Evolutionary conservation across 2,888 invertebrate genomes (phyloP), one percentile per base, ranked within the genome.

Genomic region (Ichneumon xanthorius): DNA sequence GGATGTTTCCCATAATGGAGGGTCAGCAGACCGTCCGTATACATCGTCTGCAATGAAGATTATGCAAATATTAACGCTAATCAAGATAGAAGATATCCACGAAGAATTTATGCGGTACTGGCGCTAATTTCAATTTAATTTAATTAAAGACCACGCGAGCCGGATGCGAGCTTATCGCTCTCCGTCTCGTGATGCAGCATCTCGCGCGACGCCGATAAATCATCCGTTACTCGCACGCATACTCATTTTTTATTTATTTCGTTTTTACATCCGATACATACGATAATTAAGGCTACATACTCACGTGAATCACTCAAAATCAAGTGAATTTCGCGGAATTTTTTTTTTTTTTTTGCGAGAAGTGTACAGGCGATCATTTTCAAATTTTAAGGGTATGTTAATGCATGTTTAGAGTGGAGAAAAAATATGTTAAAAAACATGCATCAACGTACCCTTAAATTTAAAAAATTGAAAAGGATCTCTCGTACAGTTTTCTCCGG

Each of bases 1-100:
- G 97, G 97, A 96, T 98, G 98, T 96, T 98, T 98, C 95, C 97
- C 97, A 95, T 98, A 98, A 95, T 98, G 97, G 95, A 98, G 96
- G 94, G 98, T 98, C 95, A 98, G 96, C 95, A 97, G 96, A 89
- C 94, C 94, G 92, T 94, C 94, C 92, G 95, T 94, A 95, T 95
- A 95, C 95, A 95, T 95, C 94, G 95, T 93, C 94, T 94, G 92
- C 0, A 75, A 80, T 50, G 33, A 80, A 61, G 26, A 65, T 63
- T 63, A 63, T 50, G 58, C 26, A 82, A 82, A 55, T 76, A 68
- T 76, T 9, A 55, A 53, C 30, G 50, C 30, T 63, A 40, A 72
- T 40, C 14, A 40, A 40, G 16, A 68, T 76, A 37, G 40, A 40
- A 22, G 16, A 68, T 76, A 37, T 55, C 70, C 19, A 33, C 33